phyloP scores from a whole-genome alignment of 2,113 vertebrate species.

The Sminthopsis crassicaudata region DNA sequence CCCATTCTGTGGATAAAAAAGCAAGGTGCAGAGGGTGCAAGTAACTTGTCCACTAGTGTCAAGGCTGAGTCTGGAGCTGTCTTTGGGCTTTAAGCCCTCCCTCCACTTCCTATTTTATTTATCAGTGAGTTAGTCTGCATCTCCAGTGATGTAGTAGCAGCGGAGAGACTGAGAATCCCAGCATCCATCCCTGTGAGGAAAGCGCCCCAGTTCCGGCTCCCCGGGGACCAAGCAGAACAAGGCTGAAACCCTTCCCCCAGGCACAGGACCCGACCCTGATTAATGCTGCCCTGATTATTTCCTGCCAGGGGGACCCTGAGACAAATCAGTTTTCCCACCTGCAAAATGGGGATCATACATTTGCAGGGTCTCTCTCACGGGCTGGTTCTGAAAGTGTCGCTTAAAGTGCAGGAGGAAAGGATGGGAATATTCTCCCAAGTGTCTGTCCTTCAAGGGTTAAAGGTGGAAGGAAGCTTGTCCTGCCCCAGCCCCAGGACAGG shows the following conservation, averaged over 20 bases:
- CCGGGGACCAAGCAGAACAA: neutral
- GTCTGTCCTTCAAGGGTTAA: neutral
- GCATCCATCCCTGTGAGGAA: neutral
- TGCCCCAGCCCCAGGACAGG: neutral
- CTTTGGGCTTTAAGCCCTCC: neutral
- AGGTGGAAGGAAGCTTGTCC: neutral
- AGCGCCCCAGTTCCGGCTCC: neutral
- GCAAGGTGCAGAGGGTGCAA: neutral
- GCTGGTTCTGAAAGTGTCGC: neutral
- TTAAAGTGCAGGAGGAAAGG: neutral
- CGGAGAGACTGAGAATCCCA: neutral
- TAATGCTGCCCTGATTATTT: too few relatives aligned
- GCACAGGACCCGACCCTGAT: too few relatives aligned
- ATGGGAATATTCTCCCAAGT: too few relatives aligned
- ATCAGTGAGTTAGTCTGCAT: neutral
- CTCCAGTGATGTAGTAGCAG: neutral
- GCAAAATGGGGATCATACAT: neutral
- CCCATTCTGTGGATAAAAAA: neutral
- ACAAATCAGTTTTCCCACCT: neutral
- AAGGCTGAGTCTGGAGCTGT: neutral
- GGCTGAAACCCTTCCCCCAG: neutral
- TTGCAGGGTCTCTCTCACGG: neutral
- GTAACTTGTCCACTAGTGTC: neutral
- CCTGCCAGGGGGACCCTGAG: neutral
- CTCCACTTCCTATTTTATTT: neutral